A percentile compares a stretch with the other conserved stretches of the same genome.
phyloP scores from a whole-genome alignment of 2,113 vertebrate genomes.

The Aldabrachelys gigantea region DNA sequence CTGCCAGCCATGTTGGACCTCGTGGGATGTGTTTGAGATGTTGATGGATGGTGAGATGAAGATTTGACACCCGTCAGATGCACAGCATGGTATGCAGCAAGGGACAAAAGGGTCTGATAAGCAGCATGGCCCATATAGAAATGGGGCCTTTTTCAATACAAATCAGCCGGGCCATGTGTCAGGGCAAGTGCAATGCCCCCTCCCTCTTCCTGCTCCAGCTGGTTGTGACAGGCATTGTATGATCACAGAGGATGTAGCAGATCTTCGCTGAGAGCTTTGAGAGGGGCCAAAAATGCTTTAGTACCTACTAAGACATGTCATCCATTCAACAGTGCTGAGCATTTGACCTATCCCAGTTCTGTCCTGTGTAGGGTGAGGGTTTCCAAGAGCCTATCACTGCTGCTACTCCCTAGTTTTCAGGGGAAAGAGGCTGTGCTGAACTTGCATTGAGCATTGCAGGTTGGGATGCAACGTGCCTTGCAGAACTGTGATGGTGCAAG shows the following conservation, averaged over 20 bases:
- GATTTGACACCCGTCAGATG: background rate
- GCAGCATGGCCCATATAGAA: no score
- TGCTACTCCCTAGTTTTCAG: background rate
- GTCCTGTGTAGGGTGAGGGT: background rate
- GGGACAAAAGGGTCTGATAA: background rate
- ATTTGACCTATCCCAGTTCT: background rate
- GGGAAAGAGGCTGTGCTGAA: background rate
- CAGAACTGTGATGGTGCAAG: background rate
- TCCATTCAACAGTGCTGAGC: background rate
- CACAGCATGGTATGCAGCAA: background rate
- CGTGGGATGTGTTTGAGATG: background rate
- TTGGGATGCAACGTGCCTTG: background rate
- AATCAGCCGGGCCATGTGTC: no score
- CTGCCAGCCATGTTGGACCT: accelerated
- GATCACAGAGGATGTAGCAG: no score
- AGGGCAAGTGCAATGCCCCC: no score
- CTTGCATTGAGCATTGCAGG: background rate
- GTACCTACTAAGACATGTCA: background rate
- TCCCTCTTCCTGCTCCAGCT: no score
- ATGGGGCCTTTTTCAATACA: no score
- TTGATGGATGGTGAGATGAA: background rate
- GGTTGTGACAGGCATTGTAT: background rate
- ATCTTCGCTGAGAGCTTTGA: accelerated
- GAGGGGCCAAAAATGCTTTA: background rate
- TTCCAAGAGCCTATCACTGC: background rate